A percentile compares a stretch with the other conserved stretches of the same genome.
These are phyloP conservation scores for Trididemnum nubilum DNA, from an alignment of 23 tunicate species.

Conservation along the genomic window DNA sequence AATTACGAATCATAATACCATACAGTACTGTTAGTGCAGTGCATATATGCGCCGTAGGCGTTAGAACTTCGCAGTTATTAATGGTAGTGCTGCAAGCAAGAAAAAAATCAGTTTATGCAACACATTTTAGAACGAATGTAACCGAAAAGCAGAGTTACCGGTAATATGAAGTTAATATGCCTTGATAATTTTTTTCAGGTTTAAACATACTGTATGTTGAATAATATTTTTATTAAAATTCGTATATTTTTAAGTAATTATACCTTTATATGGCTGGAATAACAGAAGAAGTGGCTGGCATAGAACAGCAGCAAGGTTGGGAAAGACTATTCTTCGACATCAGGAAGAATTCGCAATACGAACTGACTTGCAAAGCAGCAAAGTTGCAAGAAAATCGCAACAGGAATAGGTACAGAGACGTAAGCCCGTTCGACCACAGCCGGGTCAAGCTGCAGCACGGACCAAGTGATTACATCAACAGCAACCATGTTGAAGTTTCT, in stretches of 20 bases:
- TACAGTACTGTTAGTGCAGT: neutral
- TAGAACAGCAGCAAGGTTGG: conserved; percentile 77
- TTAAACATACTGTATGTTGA: too few relatives aligned
- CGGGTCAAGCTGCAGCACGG: conserved; percentile 70
- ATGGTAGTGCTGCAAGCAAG: neutral
- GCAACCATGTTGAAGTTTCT: conserved; percentile 57
- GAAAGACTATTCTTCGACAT: conserved; percentile 60
- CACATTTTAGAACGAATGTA: neutral
- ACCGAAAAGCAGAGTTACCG: neutral
- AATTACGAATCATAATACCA: too few relatives aligned
- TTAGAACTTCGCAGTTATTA: neutral
- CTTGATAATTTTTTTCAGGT: too few relatives aligned
- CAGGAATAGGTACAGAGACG: conserved; percentile 90
- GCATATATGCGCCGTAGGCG: neutral
- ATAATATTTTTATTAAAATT: too few relatives aligned
- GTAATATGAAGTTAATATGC: too few relatives aligned
- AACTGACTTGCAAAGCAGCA: conserved; percentile 69
- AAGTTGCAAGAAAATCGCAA: conserved; percentile 57
- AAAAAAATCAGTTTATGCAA: too few relatives aligned
- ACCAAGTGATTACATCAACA: conserved; percentile 93
- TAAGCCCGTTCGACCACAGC: conserved; percentile 94
- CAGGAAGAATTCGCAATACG: conserved; percentile 61
- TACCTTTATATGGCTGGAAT: neutral
- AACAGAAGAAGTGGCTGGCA: conserved; percentile 38
- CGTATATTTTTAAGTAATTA: neutral